Base-by-base conservation (phyloP, 2,888 invertebrate genomes). In the Heterodera filipjevi region DNA sequence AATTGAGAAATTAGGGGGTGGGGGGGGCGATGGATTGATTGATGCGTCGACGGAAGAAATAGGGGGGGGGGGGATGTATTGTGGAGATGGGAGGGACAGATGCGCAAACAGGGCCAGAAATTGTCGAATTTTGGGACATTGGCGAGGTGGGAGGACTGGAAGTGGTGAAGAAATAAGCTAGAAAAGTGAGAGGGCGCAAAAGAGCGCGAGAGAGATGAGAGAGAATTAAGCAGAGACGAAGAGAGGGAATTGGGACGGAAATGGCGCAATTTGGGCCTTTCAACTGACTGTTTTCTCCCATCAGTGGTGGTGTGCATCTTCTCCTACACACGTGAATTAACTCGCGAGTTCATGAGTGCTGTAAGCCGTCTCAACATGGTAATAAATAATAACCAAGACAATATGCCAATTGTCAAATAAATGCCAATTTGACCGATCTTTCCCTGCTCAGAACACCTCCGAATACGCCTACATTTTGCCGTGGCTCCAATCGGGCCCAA, bases 381-480 rank as follows among this genome's bases (percentile, higher is more conserved):
- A 59, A 30, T 10, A 19, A 22, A 53, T 53, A 19, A 19, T 19
- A 49, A 14, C 12, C 3, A 49, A 49, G 3, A 14, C 16, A 49
- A 49, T 39, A 10, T 6, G 39, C 39, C 39, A 39, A 39, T 10
- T 39, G 19, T n/a, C n/a, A n/a, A n/a, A n/a, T n/a, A 14, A 49
- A 49, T 49, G 14, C 14, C 49, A 49, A 49, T 49, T 49, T 49
- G 49, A 10, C 8, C 16, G 10, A 16, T 19, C 16, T 59, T 59
- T 59, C 12, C n/a, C 10, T n/a, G 53, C 27, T 59, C 27, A 59
- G 59, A 87, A 86, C 79, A 85, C 81, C 49, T 82, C 83, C 14
- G 87, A 87, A 71, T 87, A 85, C 78, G 87, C 85, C 19, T 88
- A 83, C 78, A 82, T 87, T 27, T 81, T 87, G 39, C 87, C 87